Base-by-base conservation (phyloP, 1,140 invertebrate species). In the Hestina assimilis region DNA sequence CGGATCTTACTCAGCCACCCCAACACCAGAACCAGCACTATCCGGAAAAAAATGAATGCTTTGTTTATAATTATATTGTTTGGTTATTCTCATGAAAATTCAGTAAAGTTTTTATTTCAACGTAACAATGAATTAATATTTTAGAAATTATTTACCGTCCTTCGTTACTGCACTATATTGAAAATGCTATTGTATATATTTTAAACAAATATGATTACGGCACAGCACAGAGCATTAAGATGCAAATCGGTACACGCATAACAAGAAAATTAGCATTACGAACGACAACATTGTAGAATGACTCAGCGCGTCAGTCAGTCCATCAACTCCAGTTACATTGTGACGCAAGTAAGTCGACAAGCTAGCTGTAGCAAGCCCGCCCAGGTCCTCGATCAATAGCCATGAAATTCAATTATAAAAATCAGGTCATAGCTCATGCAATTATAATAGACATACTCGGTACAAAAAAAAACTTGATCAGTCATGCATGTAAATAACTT, bases 241-340 rank as follows among this genome's bases (percentile, higher is more conserved):
- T 87, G 82, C 79, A 83, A 87, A 87, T 87, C 75, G 79, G 72
- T 87, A 84, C 82, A 75, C 66, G 81, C 73, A 77, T 83, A 84
- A 79, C 72, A 59, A 79, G 75, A 85, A 81, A 78, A 85, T 87
- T 87, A 82, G 78, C 84, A 87, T 87, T 76, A 71, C 69, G 74
- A 81, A 66, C 82, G 80, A 87, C 80, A 83, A 81, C 84, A 85
- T 81, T 75, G 75, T 74, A 78, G 57, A 65, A 67, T 87, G 84
- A 87, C 66, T 87, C 82, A 85, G 82, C 84, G 46, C 45, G 68
- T 79, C 74, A 79, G 75, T 69, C 76, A 76, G 74, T 66, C 79
- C 72, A 75, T 87, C 80, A 82, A 66, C 75, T 75, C 69, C 69
- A 74, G 70, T 75, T 77, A 68, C 72, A 82, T 78, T 77, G 74